Percentiles rank a stretch among this genome's conserved stretches.
Conservation (phyloP, 1,140 invertebrate genomes). For the Drosophila nigromelanica region DNA sequence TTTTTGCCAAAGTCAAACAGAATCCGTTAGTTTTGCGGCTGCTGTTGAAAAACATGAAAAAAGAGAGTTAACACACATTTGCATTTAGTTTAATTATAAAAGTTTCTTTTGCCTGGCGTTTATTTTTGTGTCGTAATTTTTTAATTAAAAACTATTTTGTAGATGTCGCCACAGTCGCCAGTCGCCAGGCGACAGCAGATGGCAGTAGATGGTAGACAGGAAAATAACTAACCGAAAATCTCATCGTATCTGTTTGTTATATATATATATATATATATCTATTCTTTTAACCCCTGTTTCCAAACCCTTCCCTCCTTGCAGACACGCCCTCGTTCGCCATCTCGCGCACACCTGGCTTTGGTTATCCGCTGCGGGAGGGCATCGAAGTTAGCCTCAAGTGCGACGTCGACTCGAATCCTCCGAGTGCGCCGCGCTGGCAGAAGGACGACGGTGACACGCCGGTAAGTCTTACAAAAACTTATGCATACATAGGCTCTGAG, state of each 20-base stretch:
- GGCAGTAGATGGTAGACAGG: slow-evolving; percentile 2
- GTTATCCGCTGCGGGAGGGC: slow-evolving; percentile 92
- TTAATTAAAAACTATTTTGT: slow-evolving; percentile 82
- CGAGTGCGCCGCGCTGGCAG: slow-evolving; percentile 93
- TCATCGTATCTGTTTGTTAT: slow-evolving; percentile 23
- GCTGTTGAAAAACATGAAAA: slow-evolving; percentile 1
- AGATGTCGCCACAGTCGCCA: slow-evolving; percentile 55
- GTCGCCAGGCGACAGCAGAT: slow-evolving; percentile 5
- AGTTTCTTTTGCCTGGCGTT: slow-evolving; percentile 43
- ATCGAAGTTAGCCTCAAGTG: slow-evolving; percentile 94
- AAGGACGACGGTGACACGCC: slow-evolving; percentile 87
- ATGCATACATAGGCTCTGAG: slow-evolving; percentile 12
- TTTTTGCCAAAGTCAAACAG: slow-evolving; percentile 4
- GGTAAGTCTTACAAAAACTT: slow-evolving; percentile 84
- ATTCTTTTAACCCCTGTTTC: slow-evolving; percentile 35
- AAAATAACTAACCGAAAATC: slow-evolving; percentile 65
- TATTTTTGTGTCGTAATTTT: slow-evolving; percentile 55
- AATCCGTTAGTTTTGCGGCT: slow-evolving; percentile 16
- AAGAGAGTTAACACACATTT: slow-evolving; percentile 54
- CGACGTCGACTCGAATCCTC: slow-evolving; percentile 95
- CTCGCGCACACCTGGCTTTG: slow-evolving; percentile 94
- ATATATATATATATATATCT: not conserved
- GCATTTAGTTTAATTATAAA: slow-evolving; percentile 82
- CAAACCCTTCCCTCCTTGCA: slow-evolving; percentile 84
- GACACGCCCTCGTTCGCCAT: slow-evolving; percentile 96